Conservation (phyloP, 2,113 vertebrate genomes). For the Murina feae region DNA sequence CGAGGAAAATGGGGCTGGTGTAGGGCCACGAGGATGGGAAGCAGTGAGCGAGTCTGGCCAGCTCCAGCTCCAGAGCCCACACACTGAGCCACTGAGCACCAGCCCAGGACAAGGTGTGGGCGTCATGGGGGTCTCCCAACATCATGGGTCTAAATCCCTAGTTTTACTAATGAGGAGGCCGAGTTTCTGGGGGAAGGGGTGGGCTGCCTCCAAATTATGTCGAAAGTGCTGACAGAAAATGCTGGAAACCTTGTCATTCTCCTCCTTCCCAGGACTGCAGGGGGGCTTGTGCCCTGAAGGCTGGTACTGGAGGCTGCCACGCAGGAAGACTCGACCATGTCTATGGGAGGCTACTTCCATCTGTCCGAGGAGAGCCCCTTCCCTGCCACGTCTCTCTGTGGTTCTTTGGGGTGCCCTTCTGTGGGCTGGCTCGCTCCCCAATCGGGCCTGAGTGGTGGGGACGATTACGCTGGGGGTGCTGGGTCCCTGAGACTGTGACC, state of each 20-base stretch:
- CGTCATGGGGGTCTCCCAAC: not conserved
- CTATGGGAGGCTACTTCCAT: accelerated
- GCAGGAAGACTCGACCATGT: not conserved
- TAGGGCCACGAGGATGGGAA: not conserved
- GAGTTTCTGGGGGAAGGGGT: not conserved
- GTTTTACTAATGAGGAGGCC: not conserved
- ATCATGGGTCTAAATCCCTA: not conserved
- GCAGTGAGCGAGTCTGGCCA: not conserved
- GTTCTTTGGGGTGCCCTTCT: conserved; percentile 59
- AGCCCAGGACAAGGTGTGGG: not conserved
- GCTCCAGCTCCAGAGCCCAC: not conserved
- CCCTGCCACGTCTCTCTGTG: not conserved
- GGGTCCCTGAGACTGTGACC: conserved; percentile 87
- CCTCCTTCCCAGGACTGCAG: not conserved
- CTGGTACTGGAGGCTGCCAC: not conserved
- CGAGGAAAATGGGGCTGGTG: not conserved
- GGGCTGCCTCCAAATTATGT: not conserved
- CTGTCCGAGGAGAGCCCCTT: not conserved
- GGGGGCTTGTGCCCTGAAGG: not conserved
- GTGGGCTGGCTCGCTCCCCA: conserved; percentile 57
- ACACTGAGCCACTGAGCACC: accelerated
- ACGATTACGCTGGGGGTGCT: conserved; percentile 85
- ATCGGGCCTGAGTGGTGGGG: conserved; percentile 72
- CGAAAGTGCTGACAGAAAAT: not conserved
- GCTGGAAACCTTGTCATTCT: not conserved